Conservation (phyloP, 2,113 vertebrate species). For the Antechinus stuartii region DNA sequence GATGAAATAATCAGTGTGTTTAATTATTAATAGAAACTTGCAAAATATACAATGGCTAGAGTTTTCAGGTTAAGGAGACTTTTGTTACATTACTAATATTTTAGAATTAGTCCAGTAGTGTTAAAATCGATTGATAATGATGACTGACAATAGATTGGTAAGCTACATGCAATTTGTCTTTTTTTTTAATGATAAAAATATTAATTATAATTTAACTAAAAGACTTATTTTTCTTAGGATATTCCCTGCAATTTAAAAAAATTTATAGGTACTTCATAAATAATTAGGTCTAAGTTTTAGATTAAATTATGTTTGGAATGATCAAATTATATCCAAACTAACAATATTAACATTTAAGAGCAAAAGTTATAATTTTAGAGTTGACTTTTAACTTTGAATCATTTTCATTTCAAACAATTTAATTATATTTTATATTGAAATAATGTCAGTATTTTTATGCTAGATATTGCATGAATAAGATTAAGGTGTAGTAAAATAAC, state of each 20-base stretch:
- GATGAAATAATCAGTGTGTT: neutral
- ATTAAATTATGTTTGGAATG: constrained; percentile 38
- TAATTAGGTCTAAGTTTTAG: constrained; percentile 28
- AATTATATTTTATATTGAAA: constrained; percentile 54
- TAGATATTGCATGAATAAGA: constrained; percentile 85
- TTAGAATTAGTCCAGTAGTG: constrained; percentile 31
- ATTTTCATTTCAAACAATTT: constrained; percentile 69
- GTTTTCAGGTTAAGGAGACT: constrained; percentile 13
- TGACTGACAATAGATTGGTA: constrained; percentile 24
- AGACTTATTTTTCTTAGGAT: constrained; percentile 26
- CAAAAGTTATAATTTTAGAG: constrained; percentile 34
- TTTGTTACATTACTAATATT: neutral
- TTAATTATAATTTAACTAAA: constrained; percentile 28
- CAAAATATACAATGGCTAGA: neutral
- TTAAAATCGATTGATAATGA: neutral
- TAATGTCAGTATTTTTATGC: constrained; percentile 75
- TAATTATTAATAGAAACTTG: neutral
- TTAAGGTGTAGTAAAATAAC: constrained; percentile 62
- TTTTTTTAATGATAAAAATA: constrained; percentile 36
- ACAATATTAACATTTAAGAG: constrained; percentile 35
- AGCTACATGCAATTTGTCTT: constrained; percentile 35
- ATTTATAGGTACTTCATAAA: constrained; percentile 21
- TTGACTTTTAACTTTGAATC: constrained; percentile 66
- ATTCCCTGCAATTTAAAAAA: constrained; percentile 25
- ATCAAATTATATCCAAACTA: constrained; percentile 53